Conservation (phyloP, 2,113 vertebrate species). For the Dermatemys mawii region DNA sequence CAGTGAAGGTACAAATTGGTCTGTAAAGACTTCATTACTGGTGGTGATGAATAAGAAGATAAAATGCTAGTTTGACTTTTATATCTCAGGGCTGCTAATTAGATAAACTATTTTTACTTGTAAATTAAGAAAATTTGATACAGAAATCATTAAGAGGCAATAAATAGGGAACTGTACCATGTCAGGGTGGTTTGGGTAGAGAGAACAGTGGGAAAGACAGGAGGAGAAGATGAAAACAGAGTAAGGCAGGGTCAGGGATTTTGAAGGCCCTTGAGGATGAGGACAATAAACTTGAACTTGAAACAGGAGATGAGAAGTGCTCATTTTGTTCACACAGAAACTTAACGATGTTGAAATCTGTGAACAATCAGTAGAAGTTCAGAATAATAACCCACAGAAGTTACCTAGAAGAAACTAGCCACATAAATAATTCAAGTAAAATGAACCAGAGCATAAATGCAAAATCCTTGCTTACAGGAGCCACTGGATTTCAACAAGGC, state of each 20-base stretch:
- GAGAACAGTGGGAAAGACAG: not conserved
- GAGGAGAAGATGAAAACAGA: not conserved
- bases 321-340: not conserved
- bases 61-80: not conserved
- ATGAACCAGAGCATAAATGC: not conserved
- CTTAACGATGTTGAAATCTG: not conserved
- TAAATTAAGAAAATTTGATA: not conserved
- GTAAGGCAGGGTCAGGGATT: not conserved
- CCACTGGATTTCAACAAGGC: constrained; percentile 43
- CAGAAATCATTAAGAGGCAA: constrained; percentile 9
- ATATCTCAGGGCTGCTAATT: not conserved
- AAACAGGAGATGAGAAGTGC: not conserved
- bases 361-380: not conserved
- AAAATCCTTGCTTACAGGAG: constrained; percentile 38
- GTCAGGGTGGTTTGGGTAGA: not conserved
- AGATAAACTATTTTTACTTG: not conserved
- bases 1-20: not conserved
- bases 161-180: not conserved
- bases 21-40: not conserved
- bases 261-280: accelerated
- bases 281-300: not conserved
- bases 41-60: not conserved
- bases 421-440: not conserved
- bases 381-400: not conserved
- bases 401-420: not conserved